Base-by-base conservation (phyloP, 1,140 invertebrate genomes). In the Atta colombica region DNA sequence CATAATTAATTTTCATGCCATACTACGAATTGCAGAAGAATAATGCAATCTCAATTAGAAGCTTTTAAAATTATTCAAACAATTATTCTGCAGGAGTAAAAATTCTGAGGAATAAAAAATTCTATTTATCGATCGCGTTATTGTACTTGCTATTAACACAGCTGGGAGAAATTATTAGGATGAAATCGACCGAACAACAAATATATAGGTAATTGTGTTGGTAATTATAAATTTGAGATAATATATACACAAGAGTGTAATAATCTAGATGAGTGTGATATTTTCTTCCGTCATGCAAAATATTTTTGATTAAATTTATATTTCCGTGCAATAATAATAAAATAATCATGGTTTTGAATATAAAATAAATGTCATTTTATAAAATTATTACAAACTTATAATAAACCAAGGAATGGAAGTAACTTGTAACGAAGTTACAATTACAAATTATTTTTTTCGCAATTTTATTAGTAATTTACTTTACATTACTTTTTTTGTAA, bases 281-380 rank as follows among this genome's bases (percentile, higher is more conserved):
- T 65, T 28, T 65, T 39, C 16, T 77, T 77, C 21, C 4, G 6
- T 45, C 16, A 28, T 4, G 8, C 18, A 77, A 63, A 77, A 77
- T 77, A 77, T 49, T 45, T 18, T 63, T 16, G 8, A 61, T 77
- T 10, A 21, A 63, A 39, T 74, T 55, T 31, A 63, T 45, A 77
- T 1, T 61, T 77, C 12, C 18, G 8, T 4, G 2, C 5, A 45
- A 61, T 77, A 61, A 61, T 61, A 61, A 63, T 28, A 61, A 18
- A 45, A 18, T 77, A 77, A 65, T 39, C 8, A 35, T 35, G 16
- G 7, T 16, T 10, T 39, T 10, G 55, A 58, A 12, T 77, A 58
- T 75, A 35, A 12, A 21, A 78, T 66, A 65, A 65, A 7, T 10
- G 8, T 14, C 18, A 78, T 66, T 78, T n/a, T 49, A 18, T 18